phyloP scores from a whole-genome alignment of 2,113 vertebrate species.

The Fulica atra region DNA sequence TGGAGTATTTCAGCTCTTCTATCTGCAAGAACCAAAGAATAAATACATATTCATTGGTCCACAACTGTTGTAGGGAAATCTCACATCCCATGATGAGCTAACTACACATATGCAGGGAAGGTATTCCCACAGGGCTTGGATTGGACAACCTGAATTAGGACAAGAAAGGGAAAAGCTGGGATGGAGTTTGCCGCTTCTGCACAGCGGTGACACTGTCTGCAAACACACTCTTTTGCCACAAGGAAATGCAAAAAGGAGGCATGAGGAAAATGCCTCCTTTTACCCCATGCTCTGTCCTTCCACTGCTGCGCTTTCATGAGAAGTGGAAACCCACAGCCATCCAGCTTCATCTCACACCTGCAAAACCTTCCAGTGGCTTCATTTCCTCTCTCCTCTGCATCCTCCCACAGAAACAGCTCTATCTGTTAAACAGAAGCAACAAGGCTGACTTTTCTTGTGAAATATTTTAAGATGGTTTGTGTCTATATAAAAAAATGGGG shows the following conservation, averaged over 20 bases:
- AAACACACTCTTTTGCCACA: neutral
- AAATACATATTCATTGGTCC: neutral
- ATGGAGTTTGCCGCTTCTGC: neutral
- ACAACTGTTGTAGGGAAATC: neutral
- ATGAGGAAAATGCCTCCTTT: neutral
- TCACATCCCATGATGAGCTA: neutral
- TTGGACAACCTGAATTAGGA: neutral
- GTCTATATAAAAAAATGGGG: neutral
- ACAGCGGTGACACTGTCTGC: neutral
- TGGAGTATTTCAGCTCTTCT: neutral
- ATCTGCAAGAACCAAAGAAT: neutral
- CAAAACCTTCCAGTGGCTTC: constrained; percentile 11
- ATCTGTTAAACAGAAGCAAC: constrained; percentile 11
- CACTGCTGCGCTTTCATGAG: neutral
- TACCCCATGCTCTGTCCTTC: fast-evolving
- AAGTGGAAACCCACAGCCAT: neutral
- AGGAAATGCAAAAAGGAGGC: neutral
- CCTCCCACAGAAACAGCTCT: constrained; percentile 21
- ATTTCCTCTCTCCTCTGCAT: constrained; percentile 44
- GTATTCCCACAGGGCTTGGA: neutral
- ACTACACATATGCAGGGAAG: neutral
- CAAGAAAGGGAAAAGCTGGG: neutral
- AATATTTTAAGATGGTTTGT: constrained; percentile 3
- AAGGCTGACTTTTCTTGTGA: neutral
- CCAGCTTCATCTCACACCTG: constrained; percentile 29